Evolutionary conservation across 2,113 vertebrate genomes (phyloP).

Genomic region (Zosterops japonicus): DNA sequence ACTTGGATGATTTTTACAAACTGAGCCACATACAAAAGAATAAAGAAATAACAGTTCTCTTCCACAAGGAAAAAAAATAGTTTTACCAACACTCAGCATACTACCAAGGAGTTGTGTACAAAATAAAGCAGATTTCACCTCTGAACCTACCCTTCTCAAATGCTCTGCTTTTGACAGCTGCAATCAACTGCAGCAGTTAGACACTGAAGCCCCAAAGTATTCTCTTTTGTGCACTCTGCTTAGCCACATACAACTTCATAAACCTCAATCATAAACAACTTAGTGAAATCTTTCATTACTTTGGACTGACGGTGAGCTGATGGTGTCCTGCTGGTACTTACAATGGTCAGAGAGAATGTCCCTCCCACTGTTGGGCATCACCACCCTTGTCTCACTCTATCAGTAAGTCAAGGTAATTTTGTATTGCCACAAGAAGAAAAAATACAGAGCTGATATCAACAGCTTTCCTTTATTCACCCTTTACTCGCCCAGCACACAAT

Average conservation of each 20-base stretch:
- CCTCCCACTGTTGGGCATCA: background rate
- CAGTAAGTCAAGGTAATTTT: background rate
- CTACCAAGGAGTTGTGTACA: background rate
- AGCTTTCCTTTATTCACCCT: background rate
- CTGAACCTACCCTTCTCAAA: background rate
- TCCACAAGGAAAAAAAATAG: background rate
- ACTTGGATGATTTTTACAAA: background rate
- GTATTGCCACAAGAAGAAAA: background rate
- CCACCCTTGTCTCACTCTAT: background rate
- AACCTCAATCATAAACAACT: background rate
- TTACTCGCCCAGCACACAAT: background rate
- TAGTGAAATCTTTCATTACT: background rate
- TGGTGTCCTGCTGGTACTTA: background rate
- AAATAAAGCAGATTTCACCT: background rate
- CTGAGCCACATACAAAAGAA: background rate
- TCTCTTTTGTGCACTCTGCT: background rate
- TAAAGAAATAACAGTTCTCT: background rate
- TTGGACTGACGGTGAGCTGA: background rate
- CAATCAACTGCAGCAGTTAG: background rate
- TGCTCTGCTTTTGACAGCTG: background rate
- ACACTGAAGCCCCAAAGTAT: background rate
- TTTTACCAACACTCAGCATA: background rate
- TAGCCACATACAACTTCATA: background rate
- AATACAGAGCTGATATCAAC: background rate
- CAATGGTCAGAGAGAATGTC: fast-evolving